Conservation (phyloP, 2,797 vertebrate species). For the Capromys pilorides region DNA sequence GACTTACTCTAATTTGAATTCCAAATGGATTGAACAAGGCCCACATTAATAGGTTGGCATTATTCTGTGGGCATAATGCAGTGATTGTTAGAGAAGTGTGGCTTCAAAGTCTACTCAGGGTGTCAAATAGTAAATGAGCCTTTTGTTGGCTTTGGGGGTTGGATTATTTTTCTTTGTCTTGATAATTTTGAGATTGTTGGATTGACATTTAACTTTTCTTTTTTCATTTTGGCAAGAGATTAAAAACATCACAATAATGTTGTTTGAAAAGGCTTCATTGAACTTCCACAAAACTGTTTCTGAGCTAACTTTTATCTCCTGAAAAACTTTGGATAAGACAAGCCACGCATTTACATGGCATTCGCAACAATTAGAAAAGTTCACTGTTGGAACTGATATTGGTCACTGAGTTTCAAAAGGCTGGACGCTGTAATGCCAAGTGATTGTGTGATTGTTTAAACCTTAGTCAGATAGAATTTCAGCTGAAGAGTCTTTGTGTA, state of each 20-base stretch:
- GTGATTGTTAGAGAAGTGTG: slow-evolving; percentile 72
- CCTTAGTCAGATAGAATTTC: slow-evolving; percentile 57
- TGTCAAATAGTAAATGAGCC: slow-evolving; percentile 72
- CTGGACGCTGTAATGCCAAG: slow-evolving; percentile 69
- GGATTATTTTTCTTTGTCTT: slow-evolving; percentile 77
- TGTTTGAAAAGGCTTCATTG: slow-evolving; percentile 71
- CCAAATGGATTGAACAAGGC: slow-evolving; percentile 79
- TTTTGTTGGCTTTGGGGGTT: slow-evolving; percentile 80
- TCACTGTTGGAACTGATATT: slow-evolving; percentile 63
- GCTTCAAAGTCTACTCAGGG: slow-evolving; percentile 75
- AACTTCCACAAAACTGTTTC: slow-evolving; percentile 68
- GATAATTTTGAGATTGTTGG: slow-evolving; percentile 67
- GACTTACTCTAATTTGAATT: slow-evolving; percentile 80
- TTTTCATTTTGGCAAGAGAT: slow-evolving; percentile 76
- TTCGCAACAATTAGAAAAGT: slow-evolving; percentile 71
- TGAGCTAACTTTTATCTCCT: slow-evolving; percentile 74
- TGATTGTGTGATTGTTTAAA: slow-evolving; percentile 75
- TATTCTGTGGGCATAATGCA: slow-evolving; percentile 71
- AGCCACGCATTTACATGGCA: slow-evolving; percentile 56
- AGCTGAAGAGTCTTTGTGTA: slow-evolving; percentile 78
- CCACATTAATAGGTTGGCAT: slow-evolving; percentile 75
- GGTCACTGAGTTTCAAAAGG: slow-evolving; percentile 62
- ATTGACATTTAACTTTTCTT: slow-evolving; percentile 71
- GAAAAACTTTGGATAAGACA: slow-evolving; percentile 63
- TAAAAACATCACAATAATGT: slow-evolving; percentile 66